Percentiles rank a stretch among this genome's conserved stretches.
Conservation (phyloP, 1,140 invertebrate genomes). For the Chrysomallon squamiferum region DNA sequence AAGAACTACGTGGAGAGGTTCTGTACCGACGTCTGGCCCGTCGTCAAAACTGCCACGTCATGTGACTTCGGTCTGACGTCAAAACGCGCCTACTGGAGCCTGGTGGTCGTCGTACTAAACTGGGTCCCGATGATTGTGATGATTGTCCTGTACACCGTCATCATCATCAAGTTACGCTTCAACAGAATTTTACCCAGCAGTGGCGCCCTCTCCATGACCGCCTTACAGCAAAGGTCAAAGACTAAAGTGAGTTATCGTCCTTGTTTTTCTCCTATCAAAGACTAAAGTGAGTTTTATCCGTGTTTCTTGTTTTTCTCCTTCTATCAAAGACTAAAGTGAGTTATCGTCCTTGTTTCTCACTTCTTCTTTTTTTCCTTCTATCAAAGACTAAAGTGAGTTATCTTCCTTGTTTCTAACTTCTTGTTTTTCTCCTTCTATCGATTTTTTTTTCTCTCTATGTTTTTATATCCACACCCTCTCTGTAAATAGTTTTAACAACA, state of each 20-base stretch:
- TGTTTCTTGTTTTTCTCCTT: too few relatives aligned
- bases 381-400: too few relatives aligned
- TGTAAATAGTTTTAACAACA: too few relatives aligned
- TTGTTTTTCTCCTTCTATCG: too few relatives aligned
- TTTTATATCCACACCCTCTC: too few relatives aligned
- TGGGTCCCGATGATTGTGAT: constrained; percentile 66
- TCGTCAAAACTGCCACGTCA: constrained; percentile 19
- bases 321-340: too few relatives aligned
- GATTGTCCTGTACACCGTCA: constrained; percentile 63
- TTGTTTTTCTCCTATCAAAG: too few relatives aligned
- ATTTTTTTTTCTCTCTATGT: too few relatives aligned
- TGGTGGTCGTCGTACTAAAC: constrained; percentile 63
- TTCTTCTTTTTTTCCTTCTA: too few relatives aligned
- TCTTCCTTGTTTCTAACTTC: too few relatives aligned
- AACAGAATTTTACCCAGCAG: constrained; percentile 35
- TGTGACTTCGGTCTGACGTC: constrained; percentile 41
- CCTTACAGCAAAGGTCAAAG: constrained; percentile 45
- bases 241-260: constrained; percentile 32
- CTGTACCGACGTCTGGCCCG: constrained; percentile 51
- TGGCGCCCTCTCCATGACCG: constrained; percentile 32
- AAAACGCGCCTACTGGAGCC: constrained; percentile 60
- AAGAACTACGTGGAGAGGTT: constrained; percentile 44
- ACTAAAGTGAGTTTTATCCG: too few relatives aligned
- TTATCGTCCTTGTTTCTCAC: too few relatives aligned
- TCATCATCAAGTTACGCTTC: constrained; percentile 57